A percentile compares a stretch with the other conserved stretches of the same genome.
Conservation (phyloP, 2,888 invertebrate species). For the Alentia gelatinosa region DNA sequence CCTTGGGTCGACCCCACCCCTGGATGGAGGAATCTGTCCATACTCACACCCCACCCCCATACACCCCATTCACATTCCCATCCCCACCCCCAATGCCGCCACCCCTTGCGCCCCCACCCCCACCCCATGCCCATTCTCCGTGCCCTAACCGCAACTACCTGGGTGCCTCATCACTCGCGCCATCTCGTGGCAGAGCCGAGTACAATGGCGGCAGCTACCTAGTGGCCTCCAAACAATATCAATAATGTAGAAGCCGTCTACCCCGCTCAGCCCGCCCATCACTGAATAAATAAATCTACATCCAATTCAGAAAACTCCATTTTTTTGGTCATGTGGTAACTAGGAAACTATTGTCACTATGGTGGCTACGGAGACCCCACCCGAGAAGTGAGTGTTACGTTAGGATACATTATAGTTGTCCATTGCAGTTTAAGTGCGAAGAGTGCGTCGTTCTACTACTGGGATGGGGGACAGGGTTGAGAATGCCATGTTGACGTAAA, state of each 20-base stretch:
- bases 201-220: slow-evolving; percentile 19
- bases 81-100: not conserved
- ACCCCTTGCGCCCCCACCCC: not conserved
- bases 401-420: too few species aligned
- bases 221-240: slow-evolving; percentile 26
- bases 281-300: slow-evolving; percentile 8
- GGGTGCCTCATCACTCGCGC: slow-evolving; percentile 8
- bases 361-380: too few species aligned
- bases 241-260: not conserved
- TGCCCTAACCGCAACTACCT: slow-evolving; percentile 20
- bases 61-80: not conserved
- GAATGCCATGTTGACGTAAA: not conserved
- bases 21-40: slow-evolving; percentile 36
- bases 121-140: not conserved
- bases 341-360: too few species aligned
- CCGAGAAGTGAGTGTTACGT: too few species aligned
- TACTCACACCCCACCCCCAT: not conserved
- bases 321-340: too few species aligned
- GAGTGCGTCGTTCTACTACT: too few species aligned
- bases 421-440: too few species aligned
- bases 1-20: slow-evolving; percentile 44
- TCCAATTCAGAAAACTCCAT: not conserved
- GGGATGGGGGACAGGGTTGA: not conserved
- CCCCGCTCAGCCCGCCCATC: not conserved
- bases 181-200: not conserved